phyloP scores from a whole-genome alignment of 2,113 vertebrate genomes.

The Columba janthina region DNA sequence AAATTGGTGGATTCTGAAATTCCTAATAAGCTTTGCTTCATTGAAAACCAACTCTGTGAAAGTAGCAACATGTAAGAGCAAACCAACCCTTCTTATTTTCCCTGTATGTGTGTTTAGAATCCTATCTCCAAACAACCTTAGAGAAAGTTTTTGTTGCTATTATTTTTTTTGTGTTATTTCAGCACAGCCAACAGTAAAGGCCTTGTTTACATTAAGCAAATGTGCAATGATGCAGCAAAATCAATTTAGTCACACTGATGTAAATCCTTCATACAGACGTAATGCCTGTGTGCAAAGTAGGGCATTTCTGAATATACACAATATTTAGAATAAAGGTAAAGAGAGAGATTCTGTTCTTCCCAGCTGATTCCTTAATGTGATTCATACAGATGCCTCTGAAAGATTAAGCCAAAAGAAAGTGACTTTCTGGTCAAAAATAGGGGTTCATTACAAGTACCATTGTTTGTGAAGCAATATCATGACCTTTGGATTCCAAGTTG shows the following conservation, averaged over 20 bases:
- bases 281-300: conserved; percentile 39
- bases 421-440: not conserved
- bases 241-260: conserved; percentile 60
- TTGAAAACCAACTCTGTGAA: not conserved
- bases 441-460: not conserved
- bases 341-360: not conserved
- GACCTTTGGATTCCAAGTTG: not conserved
- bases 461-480: not conserved
- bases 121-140: not conserved
- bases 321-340: not conserved
- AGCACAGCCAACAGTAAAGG: conserved; percentile 28
- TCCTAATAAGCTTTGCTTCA: not conserved
- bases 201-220: conserved; percentile 59
- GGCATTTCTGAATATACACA: not conserved
- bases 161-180: conserved; percentile 6
- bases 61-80: not conserved
- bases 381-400: not conserved
- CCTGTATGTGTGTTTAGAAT: not conserved
- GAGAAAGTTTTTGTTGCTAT: not conserved
- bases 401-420: not conserved
- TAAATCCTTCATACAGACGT: conserved; percentile 30
- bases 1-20: not conserved
- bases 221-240: conserved; percentile 58
- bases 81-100: not conserved
- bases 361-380: not conserved